Evolutionary conservation across 2,113 vertebrate species (phyloP), one percentile per base, ranked within the genome.

Genomic region (Polypterus bichir): DNA sequence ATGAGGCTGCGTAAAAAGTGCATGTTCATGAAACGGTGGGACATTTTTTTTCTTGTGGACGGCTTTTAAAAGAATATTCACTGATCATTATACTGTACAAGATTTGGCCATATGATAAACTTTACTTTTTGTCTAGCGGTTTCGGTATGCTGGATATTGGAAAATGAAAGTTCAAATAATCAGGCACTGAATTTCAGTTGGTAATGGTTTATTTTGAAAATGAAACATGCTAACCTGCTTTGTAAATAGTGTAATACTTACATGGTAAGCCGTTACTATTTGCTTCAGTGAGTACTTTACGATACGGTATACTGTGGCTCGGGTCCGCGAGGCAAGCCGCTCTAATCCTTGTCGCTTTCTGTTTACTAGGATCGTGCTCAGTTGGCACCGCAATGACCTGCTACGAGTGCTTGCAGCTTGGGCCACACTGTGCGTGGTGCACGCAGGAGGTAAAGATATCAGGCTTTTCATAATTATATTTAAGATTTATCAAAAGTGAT

Each of bases 401-500:
- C 81, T 87, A 86, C 61, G 84, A 91, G 53, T 99, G 96, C 80
- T 85, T 99, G 70, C 86, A 87, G 74, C 77, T 84, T 4, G 90
- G 91, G 76, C 88, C 91, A 45, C 80, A 81, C 61, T 99, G 94
- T 6, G 91, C 90, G 72, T 98, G 96, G 96, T 99, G 96, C 74
- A 86, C 84, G 69, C 91, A 93, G 78, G 89, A 97, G 93, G 96
- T 99, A 87, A 72, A 74, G 27, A 27, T 27, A 27, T 27, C 27
- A 27, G 27, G 27, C 27, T 27, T 27, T 27, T 27, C 27, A 27
- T 27, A 27, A 27, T 27, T 27, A 27, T 27, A 27, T 27, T 27
- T 27, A 27, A 27, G 27, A 27, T 27, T 27, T 27, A 27, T 27
- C 27, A 27, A 27, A 27, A 27, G 27, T 27, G 27, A 27, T 27